A percentile compares a stretch with the other conserved stretches of the same genome.
Evolutionary conservation across 2,888 invertebrate genomes (phyloP).

Genomic region (Epinotia brunnichana): DNA sequence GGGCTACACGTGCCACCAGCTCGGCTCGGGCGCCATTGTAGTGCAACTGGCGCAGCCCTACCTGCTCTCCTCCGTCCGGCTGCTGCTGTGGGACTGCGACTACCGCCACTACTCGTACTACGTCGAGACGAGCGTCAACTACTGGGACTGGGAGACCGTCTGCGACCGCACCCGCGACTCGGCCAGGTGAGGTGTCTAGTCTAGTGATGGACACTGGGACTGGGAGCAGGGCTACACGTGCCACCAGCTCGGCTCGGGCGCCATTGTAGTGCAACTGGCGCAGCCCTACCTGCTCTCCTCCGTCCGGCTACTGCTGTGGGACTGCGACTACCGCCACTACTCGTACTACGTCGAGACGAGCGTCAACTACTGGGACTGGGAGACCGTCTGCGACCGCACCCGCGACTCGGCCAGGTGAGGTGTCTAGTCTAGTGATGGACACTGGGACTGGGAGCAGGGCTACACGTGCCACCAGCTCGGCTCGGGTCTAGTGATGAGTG

Average conservation of each 20-base stretch:
- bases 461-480: constrained; percentile 98
- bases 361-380: constrained; percentile 96
- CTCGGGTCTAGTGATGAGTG: constrained; percentile 83
- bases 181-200: constrained; percentile 80
- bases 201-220: constrained; percentile 78
- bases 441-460: constrained; percentile 96
- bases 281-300: constrained; percentile 97
- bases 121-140: constrained; percentile 96
- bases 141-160: constrained; percentile 95
- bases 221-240: constrained; percentile 99
- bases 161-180: constrained; percentile 93
- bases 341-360: constrained; percentile 98
- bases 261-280: constrained; percentile 96
- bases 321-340: constrained; percentile 97
- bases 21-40: constrained; percentile 96
- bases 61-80: constrained; percentile 93
- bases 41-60: constrained; percentile 98
- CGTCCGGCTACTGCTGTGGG: constrained; percentile 97
- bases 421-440: background rate
- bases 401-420: constrained; percentile 88
- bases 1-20: constrained; percentile 98
- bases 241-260: constrained; percentile 97
- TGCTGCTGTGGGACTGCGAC: constrained; percentile 99
- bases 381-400: constrained; percentile 93
- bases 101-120: constrained; percentile 97